Base-by-base conservation (phyloP, 2,888 invertebrate genomes). In the Ditula angustiorana region DNA sequence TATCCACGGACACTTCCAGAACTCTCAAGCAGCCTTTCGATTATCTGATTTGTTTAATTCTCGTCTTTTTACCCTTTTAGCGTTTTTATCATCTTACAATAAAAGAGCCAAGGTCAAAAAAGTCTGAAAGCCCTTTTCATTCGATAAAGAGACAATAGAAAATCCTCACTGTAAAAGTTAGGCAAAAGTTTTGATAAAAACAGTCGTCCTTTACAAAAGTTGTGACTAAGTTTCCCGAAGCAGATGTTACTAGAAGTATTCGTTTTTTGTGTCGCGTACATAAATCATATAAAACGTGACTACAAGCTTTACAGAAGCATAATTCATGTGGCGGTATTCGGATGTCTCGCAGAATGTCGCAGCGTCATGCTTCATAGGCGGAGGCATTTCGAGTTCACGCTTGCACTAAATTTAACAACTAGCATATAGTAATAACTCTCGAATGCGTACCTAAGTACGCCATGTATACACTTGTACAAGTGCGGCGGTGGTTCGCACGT, bases 371-470 rank as follows among this genome's bases (percentile, higher is more conserved):
- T 19, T 55, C 10, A 26, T 41, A 28, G 10, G 41, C 13, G 16
- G 5, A 47, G 21, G 49, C 30, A 41, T 50, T 28, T 56, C 5
- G 13, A 41, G 47, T 50, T 57, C 47, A 56, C 44, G 49, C 66
- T 41, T 33, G 57, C 66, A 69, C 73, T 71, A 72, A 74, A 71
- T 73, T 71, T 73, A 71, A 72, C 70, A 70, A 64, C 60, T 67
- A 13, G 58, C 53, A 68, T 69, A 65, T 60, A 68, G 71, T 66
- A 70, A 67, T 68, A 69, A 21, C 19, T 10, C 16, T 28, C 21
- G 26, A n/a, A 5, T 52, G 11, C 33, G 5, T 21, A 52, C 24
- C 1, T 44, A 16, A 16, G 16, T 23, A 46, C 10, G 16, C 13
- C 23, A 8, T 57, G 11, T 28, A 33, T 11, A 41, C 4, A 37